These are phyloP conservation scores for Budorcas taxicolor DNA, from an alignment of 2,113 vertebrate genomes.

Conservation along the genomic window DNA sequence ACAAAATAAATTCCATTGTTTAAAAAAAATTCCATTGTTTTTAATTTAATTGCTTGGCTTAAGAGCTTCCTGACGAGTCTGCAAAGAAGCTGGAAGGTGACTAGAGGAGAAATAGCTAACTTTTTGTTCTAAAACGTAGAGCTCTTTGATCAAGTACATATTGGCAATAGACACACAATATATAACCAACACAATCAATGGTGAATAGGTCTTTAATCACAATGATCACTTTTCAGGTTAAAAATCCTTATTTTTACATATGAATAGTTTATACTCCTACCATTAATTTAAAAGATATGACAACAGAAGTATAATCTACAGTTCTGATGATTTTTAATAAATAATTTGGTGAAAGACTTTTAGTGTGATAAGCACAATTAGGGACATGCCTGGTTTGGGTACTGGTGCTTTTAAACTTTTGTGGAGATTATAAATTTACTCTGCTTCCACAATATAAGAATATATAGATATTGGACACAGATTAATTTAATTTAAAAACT, in stretches of 20 bases:
- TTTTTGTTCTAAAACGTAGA: neutral
- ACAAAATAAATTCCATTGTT: neutral
- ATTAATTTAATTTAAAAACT: neutral
- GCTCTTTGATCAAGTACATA: neutral
- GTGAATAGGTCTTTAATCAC: neutral
- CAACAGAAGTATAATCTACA: neutral
- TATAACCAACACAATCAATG: neutral
- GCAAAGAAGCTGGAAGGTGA: neutral
- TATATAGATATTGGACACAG: neutral
- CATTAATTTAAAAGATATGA: neutral
- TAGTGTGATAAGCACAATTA: neutral
- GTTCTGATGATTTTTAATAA: neutral
- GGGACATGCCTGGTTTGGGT: neutral
- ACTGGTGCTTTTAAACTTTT: neutral
- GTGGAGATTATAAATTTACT: neutral
- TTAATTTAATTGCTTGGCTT: neutral
- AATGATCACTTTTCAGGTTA: neutral
- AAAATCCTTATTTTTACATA: neutral
- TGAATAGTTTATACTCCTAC: neutral
- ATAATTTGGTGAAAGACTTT: neutral
- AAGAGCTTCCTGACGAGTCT: neutral
- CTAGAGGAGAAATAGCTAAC: neutral
- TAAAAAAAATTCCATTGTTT: neutral
- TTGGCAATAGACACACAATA: neutral
- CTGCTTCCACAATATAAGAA: neutral